Evolutionary conservation across 1,140 invertebrate genomes (phyloP).

Genomic region (Aphis gossypii): DNA sequence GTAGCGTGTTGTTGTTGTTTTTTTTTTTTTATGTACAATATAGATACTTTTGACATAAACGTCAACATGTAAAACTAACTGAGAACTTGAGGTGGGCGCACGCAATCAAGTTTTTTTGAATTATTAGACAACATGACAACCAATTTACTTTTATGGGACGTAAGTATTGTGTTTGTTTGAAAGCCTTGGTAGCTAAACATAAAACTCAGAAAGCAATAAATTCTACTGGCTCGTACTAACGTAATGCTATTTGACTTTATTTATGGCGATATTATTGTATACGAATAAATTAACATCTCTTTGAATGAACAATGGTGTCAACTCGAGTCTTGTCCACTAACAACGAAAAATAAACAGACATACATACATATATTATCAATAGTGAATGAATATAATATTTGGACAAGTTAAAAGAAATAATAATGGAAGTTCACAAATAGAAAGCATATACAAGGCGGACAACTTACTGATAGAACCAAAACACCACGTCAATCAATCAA

Average conservation of each 20-base stretch:
- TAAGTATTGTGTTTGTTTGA: conserved; percentile 53
- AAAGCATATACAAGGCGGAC: background rate
- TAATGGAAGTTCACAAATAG: conserved; percentile 22
- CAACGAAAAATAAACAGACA: background rate
- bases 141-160: conserved; percentile 57
- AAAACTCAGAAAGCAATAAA: conserved; percentile 53
- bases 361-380: background rate
- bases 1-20: background rate
- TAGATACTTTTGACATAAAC: conserved; percentile 49
- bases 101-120: conserved; percentile 53
- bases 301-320: conserved; percentile 48
- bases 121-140: conserved; percentile 52
- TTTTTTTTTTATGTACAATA: background rate
- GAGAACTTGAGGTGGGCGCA: conserved; percentile 30
- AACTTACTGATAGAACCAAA: background rate
- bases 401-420: background rate
- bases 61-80: conserved; percentile 47
- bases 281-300: conserved; percentile 49
- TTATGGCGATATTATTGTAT: conserved; percentile 52
- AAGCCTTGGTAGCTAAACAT: conserved; percentile 54
- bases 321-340: conserved; percentile 33
- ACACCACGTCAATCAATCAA: conserved; percentile 37
- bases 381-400: conserved; percentile 21
- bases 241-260: conserved; percentile 46
- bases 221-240: conserved; percentile 23